Conservation (phyloP, 2,113 vertebrate species). For the Onychostoma macrolepis region DNA sequence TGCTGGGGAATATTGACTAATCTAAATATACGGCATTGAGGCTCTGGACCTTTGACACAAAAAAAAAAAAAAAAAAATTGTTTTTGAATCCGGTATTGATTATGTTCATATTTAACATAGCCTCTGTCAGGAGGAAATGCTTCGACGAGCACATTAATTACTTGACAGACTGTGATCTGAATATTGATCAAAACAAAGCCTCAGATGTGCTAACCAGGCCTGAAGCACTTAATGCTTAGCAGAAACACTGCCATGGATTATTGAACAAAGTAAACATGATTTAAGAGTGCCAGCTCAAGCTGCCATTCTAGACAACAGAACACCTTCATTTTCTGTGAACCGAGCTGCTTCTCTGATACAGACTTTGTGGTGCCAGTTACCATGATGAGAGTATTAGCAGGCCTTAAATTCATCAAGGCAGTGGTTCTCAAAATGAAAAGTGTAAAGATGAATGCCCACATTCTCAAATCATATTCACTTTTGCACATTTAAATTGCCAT, state of each 20-base stretch:
- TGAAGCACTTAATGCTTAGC: slow-evolving; percentile 34
- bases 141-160: slow-evolving; percentile 39
- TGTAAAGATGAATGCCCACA: not conserved
- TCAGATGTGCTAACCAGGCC: slow-evolving; percentile 37
- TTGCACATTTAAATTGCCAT: not conserved
- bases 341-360: not conserved
- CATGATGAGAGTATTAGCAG: not conserved
- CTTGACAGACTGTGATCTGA: slow-evolving; percentile 33
- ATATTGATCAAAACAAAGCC: slow-evolving; percentile 45
- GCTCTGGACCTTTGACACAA: slow-evolving; percentile 22
- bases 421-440: not conserved
- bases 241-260: slow-evolving; percentile 18
- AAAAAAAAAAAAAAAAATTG: no score
- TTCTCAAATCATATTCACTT: not conserved
- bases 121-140: not conserved
- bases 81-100: slow-evolving; percentile 45
- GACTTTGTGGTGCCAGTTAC: not conserved
- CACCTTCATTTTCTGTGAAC: not conserved
- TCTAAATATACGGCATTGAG: slow-evolving; percentile 47
- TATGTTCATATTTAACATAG: slow-evolving; percentile 33
- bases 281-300: not conserved
- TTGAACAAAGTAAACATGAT: slow-evolving; percentile 25
- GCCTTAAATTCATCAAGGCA: not conserved
- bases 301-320: not conserved
- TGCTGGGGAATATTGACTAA: slow-evolving; percentile 33